Conservation (phyloP, 2,113 vertebrate species). For the Rynchops niger region DNA sequence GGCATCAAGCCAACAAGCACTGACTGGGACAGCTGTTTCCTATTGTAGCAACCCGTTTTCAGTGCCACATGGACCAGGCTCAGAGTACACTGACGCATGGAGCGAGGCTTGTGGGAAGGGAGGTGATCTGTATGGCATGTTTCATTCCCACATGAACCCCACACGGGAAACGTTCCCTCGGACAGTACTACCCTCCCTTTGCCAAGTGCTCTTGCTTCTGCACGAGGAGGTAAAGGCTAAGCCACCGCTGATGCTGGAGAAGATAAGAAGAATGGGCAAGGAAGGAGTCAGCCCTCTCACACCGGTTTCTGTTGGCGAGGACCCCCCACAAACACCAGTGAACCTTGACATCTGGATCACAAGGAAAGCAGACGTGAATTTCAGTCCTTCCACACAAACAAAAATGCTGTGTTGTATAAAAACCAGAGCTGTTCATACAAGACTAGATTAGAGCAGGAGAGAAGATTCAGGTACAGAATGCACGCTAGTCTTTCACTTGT, state of each 20-base stretch:
- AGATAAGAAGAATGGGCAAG: background rate
- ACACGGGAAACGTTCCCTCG: background rate
- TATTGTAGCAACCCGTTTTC: background rate
- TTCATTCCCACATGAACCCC: background rate
- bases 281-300: background rate
- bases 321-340: background rate
- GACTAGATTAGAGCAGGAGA: background rate
- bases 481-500: fast-evolving
- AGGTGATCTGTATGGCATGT: background rate
- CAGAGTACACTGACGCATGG: fast-evolving
- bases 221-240: background rate
- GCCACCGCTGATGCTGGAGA: background rate
- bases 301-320: background rate
- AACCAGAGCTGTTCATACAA: background rate
- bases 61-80: background rate
- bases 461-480: background rate
- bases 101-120: background rate
- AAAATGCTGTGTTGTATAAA: background rate
- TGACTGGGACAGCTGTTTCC: background rate
- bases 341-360: background rate
- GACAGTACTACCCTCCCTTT: background rate
- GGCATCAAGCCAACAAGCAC: background rate
- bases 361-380: background rate
- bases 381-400: background rate
- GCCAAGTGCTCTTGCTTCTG: background rate